These are phyloP conservation scores for Agonopterix alstromeriana DNA, from an alignment of 2,888 invertebrate species.

Conservation along the genomic window DNA sequence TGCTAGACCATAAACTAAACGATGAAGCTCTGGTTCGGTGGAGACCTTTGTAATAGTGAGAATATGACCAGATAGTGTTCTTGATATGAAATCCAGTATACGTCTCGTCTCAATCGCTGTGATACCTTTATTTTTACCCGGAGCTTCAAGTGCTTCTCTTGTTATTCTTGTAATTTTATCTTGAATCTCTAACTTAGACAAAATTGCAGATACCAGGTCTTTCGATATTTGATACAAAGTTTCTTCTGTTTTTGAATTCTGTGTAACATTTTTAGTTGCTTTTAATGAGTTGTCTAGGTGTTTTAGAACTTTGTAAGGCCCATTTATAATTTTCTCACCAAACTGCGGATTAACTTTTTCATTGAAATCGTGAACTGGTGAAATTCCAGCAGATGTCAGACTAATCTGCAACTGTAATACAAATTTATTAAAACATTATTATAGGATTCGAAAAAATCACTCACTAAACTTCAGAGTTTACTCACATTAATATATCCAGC, in stretches of 20 bases:
- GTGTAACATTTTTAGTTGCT: conserved; percentile 59
- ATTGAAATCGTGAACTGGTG: conserved; percentile 58
- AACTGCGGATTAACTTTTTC: conserved; percentile 36
- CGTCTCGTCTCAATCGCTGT: conserved; percentile 67
- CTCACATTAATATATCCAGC: too few species aligned
- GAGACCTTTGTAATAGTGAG: conserved; percentile 56
- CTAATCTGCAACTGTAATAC: conserved; percentile 25
- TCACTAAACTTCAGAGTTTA: too few species aligned
- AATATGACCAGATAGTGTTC: conserved; percentile 62
- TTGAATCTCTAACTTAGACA: conserved; percentile 62
- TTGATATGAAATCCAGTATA: conserved; percentile 65
- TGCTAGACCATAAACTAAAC: conserved; percentile 63
- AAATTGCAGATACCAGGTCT: conserved; percentile 60
- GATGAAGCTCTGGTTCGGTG: conserved; percentile 66
- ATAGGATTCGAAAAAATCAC: too few species aligned
- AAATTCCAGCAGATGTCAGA: conserved; percentile 43
- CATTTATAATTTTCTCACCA: conserved; percentile 34
- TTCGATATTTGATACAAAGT: conserved; percentile 62
- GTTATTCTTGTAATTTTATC: conserved; percentile 69
- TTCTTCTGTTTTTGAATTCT: conserved; percentile 61
- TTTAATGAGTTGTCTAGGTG: conserved; percentile 57
- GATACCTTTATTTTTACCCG: conserved; percentile 62
- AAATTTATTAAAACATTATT: too few species aligned
- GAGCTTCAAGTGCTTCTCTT: conserved; percentile 60
- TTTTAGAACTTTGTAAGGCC: conserved; percentile 53